Evolutionary conservation across 2,888 invertebrate genomes (phyloP).

Genomic region (Matsumyia berberina): DNA sequence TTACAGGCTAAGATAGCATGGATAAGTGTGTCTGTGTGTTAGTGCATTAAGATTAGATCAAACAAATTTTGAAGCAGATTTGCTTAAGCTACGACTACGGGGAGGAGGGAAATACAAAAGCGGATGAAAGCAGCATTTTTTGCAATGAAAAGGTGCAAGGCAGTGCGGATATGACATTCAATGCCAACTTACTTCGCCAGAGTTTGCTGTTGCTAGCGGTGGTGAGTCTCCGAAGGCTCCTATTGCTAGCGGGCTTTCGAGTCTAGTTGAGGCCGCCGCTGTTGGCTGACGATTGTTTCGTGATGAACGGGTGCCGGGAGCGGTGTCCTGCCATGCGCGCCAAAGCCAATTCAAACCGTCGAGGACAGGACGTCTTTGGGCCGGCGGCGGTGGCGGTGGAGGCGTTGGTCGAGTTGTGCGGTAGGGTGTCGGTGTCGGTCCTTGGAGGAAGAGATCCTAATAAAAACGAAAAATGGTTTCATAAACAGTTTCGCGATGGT

Average conservation of each 20-base stretch:
- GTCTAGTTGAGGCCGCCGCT: conserved; percentile 66
- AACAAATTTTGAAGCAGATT: conserved; percentile 47
- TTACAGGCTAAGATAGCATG: conserved; percentile 17
- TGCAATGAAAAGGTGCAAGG: conserved; percentile 17
- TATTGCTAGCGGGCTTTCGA: conserved; percentile 80
- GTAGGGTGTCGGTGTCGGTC: conserved; percentile 81
- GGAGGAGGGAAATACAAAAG: conserved; percentile 34
- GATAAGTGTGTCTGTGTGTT: conserved; percentile 29
- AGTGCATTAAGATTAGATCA: conserved; percentile 53
- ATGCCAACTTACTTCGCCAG: conserved; percentile 67
- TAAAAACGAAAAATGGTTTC: conserved; percentile 41
- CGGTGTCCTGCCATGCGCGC: conserved; percentile 87
- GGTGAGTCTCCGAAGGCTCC: conserved; percentile 37
- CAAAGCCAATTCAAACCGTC: conserved; percentile 87
- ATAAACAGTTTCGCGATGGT: neutral
- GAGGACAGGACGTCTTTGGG: conserved; percentile 85
- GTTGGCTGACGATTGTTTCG: conserved; percentile 58
- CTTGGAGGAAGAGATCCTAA: conserved; percentile 86
- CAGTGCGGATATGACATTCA: conserved; percentile 28
- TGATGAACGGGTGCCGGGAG: conserved; percentile 83
- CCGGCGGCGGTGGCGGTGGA: conserved; percentile 80
- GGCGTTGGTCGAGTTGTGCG: conserved; percentile 79
- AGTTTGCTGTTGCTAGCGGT: conserved; percentile 9
- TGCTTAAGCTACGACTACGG: conserved; percentile 62
- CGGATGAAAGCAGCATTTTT: conserved; percentile 53